Evolutionary conservation across 2,113 vertebrate genomes (phyloP), one percentile per base, ranked within the genome.

Genomic region (Amphiprion ocellaris): DNA sequence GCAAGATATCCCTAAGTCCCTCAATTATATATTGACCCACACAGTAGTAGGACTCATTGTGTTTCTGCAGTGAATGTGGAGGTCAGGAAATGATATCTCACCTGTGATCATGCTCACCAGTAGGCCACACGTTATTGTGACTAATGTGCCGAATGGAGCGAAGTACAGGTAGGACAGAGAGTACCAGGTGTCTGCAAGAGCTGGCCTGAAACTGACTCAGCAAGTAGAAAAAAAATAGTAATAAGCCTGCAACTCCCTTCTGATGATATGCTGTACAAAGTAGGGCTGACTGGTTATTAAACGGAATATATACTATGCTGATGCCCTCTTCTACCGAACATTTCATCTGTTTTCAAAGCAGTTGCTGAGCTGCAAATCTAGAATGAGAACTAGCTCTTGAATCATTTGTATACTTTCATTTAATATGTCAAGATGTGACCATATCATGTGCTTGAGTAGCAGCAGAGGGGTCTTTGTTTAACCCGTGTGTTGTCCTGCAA

Each of bases 141-240:
- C 68, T 75, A 95, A 10, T 23, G 71, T 70, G 10, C 94, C 95
- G 41, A 96, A 15, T 3, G 92, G 82, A 47, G 88, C 81, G 44
- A 95, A 86, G 89, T 96, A 95, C 49, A 96, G 76, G 63, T 96
- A 96, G 37, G 95, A 96, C 81, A 96, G 74, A 39, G 95, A 95
- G 82, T 96, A 96, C 94, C 93, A 95, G 63, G 63, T 69, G 83
- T 95, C 93, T 67, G 94, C 95, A 64, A 95, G 55, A 24, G 69
- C 49, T 41, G 94, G 94, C 74, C 95, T 93, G 50, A 73, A 37
- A 66, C 92, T 95, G 86, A 75, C 15, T 54, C 23, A 46, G 21
- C 21, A 7, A 74, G 37, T 16, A 69, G 24, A 9, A 21, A 58
- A 21, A 8, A 19, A 4, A 37, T n/a, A 50, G 0, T 56, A 1